Percentiles rank a stretch among this genome's conserved stretches.
Conservation (phyloP, 2,113 vertebrate genomes). For the Spilogale gracilis region DNA sequence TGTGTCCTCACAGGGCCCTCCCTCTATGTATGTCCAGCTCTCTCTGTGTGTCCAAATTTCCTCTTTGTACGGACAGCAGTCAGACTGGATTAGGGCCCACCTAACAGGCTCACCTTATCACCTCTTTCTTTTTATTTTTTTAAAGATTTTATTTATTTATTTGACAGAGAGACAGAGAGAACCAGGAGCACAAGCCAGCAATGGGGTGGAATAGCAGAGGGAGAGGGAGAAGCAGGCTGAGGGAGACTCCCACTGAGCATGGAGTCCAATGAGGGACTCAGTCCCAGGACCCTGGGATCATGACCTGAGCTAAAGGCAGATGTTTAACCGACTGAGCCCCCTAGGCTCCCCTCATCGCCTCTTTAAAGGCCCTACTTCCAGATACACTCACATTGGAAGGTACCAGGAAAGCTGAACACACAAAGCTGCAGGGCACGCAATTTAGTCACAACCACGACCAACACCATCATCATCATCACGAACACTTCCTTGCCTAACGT, state of each 20-base stretch:
- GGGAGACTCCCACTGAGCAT: neutral
- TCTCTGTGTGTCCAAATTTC: neutral
- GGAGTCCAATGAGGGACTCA: too few relatives aligned
- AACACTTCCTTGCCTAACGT: neutral
- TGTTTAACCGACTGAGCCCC: neutral
- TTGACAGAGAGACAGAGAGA: neutral
- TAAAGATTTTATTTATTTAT: neutral
- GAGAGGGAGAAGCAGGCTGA: neutral
- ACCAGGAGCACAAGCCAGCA: neutral
- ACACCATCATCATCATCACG: too few relatives aligned
- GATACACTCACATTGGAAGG: neutral
- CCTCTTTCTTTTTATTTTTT: neutral
- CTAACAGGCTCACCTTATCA: neutral
- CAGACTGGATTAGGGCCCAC: neutral
- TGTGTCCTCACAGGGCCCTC: neutral
- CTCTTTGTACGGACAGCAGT: neutral
- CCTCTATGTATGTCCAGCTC: neutral
- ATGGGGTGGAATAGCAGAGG: neutral
- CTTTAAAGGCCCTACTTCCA: neutral
- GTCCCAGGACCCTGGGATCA: neutral
- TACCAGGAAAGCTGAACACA: neutral
- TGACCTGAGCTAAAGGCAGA: neutral
- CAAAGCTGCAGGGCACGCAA: accelerated
- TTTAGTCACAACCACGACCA: neutral
- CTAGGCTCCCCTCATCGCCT: neutral